Percentiles rank a stretch among this genome's conserved stretches.
These are phyloP conservation scores for Neoitamus cyanurus DNA, from an alignment of 2,888 invertebrate species.

Conservation along the genomic window DNA sequence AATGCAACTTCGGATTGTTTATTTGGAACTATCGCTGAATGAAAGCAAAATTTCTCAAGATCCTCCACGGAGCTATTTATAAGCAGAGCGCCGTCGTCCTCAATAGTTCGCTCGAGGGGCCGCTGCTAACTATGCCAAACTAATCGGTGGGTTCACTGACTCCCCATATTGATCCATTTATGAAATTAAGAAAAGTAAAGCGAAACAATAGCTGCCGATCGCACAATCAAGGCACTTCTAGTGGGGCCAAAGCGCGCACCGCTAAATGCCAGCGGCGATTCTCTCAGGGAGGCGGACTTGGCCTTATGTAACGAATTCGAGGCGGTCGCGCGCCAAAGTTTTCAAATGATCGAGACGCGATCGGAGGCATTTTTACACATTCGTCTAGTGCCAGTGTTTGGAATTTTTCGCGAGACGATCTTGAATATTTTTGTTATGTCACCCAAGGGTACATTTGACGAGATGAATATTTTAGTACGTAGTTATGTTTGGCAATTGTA, in stretches of 20 bases:
- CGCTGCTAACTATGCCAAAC: neutral
- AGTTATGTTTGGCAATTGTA: neutral
- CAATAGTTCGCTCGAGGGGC: neutral
- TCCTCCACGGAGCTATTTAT: neutral
- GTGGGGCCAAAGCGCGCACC: neutral
- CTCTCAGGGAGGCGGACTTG: neutral
- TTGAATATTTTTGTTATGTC: neutral
- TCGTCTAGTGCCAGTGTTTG: neutral
- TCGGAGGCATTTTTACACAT: neutral
- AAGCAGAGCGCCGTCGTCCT: neutral
- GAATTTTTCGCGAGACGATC: neutral
- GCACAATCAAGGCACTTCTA: neutral
- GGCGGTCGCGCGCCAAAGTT: neutral
- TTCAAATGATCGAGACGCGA: neutral
- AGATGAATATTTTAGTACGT: neutral
- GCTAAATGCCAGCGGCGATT: neutral
- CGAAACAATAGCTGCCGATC: neutral
- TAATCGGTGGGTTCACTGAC: neutral
- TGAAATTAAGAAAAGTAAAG: neutral
- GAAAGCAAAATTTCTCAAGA: neutral
- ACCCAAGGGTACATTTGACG: neutral
- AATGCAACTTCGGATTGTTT: neutral
- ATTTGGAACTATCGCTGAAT: neutral
- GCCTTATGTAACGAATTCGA: neutral
- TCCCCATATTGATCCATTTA: neutral